These are phyloP conservation scores for Drosophila mettleri DNA, from an alignment of 2,888 invertebrate species.

Conservation along the genomic window DNA sequence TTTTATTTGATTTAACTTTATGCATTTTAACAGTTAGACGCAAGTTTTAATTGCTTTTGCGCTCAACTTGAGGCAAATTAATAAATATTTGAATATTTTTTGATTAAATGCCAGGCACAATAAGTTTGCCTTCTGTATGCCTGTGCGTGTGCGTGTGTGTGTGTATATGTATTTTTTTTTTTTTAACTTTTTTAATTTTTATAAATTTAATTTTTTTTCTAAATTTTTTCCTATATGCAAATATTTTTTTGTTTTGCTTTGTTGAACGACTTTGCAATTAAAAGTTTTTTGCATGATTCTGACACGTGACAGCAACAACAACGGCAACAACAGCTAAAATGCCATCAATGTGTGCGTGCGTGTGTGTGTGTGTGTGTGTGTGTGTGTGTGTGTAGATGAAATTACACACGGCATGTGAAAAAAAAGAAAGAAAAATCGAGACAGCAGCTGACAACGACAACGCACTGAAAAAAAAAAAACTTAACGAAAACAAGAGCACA, in stretches of 20 bases:
- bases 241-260: slow-evolving; percentile 26
- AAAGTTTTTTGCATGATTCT: slow-evolving; percentile 61
- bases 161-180: neutral
- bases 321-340: neutral
- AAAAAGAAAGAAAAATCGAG: slow-evolving; percentile 18
- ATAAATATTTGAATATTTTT: slow-evolving; percentile 56
- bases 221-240: slow-evolving; percentile 11
- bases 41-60: slow-evolving; percentile 47
- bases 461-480: slow-evolving; percentile 15
- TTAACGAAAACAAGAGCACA: neutral
- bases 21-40: slow-evolving; percentile 27
- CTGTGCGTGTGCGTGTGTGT: neutral
- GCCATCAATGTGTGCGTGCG: slow-evolving; percentile 3
- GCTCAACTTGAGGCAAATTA: slow-evolving; percentile 48
- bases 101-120: slow-evolving; percentile 47
- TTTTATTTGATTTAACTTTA: neutral
- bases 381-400: slow-evolving; percentile 37
- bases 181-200: slow-evolving; percentile 15
- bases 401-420: slow-evolving; percentile 51
- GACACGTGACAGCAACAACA: slow-evolving; percentile 56
- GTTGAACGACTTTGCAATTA: slow-evolving; percentile 62
- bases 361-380: slow-evolving; percentile 4
- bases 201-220: slow-evolving; percentile 2
- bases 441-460: slow-evolving; percentile 21
- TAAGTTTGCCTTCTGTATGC: slow-evolving; percentile 33